These are phyloP conservation scores for Penelope pileata DNA, from an alignment of 2,113 vertebrate species.

Conservation along the genomic window DNA sequence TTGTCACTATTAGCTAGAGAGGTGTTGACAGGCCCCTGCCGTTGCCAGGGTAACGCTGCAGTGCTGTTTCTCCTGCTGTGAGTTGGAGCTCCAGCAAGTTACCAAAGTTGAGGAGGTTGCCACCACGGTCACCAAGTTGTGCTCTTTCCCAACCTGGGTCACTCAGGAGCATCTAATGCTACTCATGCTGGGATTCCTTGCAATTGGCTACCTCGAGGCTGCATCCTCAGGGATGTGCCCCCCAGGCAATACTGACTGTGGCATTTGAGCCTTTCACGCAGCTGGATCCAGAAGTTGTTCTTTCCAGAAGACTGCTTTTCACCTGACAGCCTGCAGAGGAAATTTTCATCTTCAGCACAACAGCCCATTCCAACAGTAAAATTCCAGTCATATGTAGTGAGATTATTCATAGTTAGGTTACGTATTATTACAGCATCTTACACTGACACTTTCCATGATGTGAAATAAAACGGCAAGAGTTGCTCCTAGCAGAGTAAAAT, in stretches of 20 bases:
- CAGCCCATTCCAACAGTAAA: background rate
- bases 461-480: slow-evolving; percentile 7
- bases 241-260: accelerated
- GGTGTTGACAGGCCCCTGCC: slow-evolving; percentile 86
- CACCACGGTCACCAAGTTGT: background rate
- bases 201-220: accelerated
- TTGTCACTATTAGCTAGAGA: slow-evolving; percentile 90
- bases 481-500: slow-evolving; percentile 5
- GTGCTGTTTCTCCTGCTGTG: background rate
- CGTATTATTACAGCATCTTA: slow-evolving; percentile 2
- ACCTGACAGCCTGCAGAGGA: background rate
- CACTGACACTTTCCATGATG: background rate
- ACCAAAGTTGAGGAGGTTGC: background rate
- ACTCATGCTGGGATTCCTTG: background rate
- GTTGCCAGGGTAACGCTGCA: slow-evolving; percentile 81
- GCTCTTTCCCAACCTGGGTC: background rate
- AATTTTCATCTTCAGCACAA: background rate
- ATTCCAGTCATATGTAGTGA: background rate
- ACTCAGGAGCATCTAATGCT: accelerated
- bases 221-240: background rate
- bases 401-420: slow-evolving; percentile 4
- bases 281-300: background rate
- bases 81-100: slow-evolving; percentile 36
- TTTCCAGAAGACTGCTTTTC: background rate
- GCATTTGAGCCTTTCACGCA: background rate